phyloP scores from a whole-genome alignment of 2,113 vertebrate genomes.

The Labrus mixtus region DNA sequence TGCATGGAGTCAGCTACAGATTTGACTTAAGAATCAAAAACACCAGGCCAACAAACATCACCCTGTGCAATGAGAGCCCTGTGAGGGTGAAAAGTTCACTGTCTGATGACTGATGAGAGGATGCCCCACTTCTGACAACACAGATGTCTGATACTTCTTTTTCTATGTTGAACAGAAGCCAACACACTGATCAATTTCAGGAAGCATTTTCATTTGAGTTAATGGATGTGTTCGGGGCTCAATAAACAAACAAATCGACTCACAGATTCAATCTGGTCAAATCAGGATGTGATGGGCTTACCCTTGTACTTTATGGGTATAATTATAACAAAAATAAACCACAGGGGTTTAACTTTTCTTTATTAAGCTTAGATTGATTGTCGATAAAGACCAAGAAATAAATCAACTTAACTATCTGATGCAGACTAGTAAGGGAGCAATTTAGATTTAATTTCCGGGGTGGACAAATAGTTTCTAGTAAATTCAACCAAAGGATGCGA shows the following conservation, averaged over 20 bases:
- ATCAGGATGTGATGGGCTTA: neutral
- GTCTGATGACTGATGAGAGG: conserved; percentile 21
- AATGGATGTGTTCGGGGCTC: neutral
- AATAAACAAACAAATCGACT: neutral
- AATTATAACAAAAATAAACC: no score
- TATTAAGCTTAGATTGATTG: no score
- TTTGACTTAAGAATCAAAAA: neutral
- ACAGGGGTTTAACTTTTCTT: no score
- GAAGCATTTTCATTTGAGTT: conserved; percentile 1
- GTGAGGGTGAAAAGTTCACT: conserved; percentile 19
- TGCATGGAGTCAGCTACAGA: neutral
- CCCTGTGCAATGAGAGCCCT: conserved; percentile 9
- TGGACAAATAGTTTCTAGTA: no score
- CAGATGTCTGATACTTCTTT: neutral
- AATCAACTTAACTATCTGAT: no score
- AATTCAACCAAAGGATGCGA: no score
- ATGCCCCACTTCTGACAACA: conserved; percentile 29
- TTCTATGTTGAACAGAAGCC: neutral
- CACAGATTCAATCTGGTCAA: neutral
- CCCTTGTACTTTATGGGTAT: neutral
- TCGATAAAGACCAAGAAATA: no score
- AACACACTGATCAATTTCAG: conserved; percentile 10
- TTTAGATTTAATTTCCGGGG: no score
- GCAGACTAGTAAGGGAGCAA: no score
- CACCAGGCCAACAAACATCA: neutral